Evolutionary conservation across 1,140 invertebrate genomes (phyloP).

Genomic region (Bursaphelenchus mucronatus): DNA sequence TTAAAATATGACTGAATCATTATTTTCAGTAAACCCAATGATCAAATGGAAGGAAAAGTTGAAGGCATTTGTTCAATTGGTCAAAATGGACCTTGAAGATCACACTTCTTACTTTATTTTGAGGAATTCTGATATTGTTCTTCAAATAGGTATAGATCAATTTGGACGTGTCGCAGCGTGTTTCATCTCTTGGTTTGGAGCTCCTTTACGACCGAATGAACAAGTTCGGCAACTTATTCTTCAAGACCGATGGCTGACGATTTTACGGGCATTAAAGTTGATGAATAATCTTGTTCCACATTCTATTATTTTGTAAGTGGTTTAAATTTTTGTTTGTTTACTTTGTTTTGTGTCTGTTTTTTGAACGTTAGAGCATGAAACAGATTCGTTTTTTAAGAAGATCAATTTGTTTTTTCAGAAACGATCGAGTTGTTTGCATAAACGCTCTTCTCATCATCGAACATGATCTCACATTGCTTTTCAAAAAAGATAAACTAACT

Average conservation of each 20-base stretch:
- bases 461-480: constrained; percentile 15
- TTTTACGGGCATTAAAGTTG: constrained; percentile 1
- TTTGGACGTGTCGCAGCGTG: neutral
- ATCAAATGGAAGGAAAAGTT: too few relatives aligned
- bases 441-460: constrained; percentile 16
- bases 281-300: neutral
- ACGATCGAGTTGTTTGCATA: constrained; percentile 10
- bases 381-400: too few relatives aligned
- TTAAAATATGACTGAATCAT: too few relatives aligned
- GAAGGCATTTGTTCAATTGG: too few relatives aligned
- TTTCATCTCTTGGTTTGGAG: constrained; percentile 15
- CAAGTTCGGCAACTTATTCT: neutral
- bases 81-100: constrained; percentile 6
- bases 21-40: too few relatives aligned
- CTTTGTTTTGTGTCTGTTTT: neutral
- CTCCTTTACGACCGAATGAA: constrained; percentile 13
- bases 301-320: constrained; percentile 14
- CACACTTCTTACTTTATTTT: constrained; percentile 8
- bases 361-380: too few relatives aligned
- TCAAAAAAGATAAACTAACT: constrained; percentile 1
- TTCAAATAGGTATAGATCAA: constrained; percentile 20
- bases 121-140: constrained; percentile 10
- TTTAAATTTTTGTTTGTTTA: neutral
- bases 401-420: neutral
- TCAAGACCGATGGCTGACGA: constrained; percentile 11